These are phyloP conservation scores for Drosophila cardini DNA, from an alignment of 1,140 invertebrate genomes.

Conservation along the genomic window DNA sequence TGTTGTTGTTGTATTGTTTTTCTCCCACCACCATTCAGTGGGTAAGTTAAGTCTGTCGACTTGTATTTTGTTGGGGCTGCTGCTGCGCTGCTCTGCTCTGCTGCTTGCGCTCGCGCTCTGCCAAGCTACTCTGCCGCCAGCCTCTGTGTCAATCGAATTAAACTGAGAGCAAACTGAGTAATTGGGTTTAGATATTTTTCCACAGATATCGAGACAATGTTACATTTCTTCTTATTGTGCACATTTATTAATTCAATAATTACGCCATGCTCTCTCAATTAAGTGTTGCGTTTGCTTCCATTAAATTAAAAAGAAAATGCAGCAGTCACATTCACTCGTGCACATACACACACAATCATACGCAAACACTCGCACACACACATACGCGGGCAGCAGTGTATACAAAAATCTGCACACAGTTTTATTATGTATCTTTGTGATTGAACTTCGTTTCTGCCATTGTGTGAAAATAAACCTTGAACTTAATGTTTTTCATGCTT, in stretches of 20 bases:
- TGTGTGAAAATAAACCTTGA: conserved; percentile 54
- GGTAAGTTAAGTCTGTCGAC: conserved; percentile 63
- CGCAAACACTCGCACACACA: conserved; percentile 30
- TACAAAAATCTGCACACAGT: conserved; percentile 68
- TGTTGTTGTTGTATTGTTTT: conserved; percentile 39
- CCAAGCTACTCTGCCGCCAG: conserved; percentile 42
- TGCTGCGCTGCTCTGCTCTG: conserved; percentile 25
- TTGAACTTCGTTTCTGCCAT: conserved; percentile 51
- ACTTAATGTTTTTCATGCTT: conserved; percentile 50
- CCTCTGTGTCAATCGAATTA: conserved; percentile 67
- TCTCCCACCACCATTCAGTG: conserved; percentile 68
- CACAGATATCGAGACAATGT: conserved; percentile 64
- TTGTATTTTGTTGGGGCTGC: conserved; percentile 58
- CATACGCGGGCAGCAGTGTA: conserved; percentile 40
- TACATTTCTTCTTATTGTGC: conserved; percentile 54
- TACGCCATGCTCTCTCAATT: conserved; percentile 28
- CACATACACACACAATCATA: conserved; percentile 27
- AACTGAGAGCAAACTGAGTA: conserved; percentile 73
- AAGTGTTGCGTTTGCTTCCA: conserved; percentile 4
- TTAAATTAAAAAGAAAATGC: conserved; percentile 21
- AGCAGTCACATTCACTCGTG: conserved; percentile 25
- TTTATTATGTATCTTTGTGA: conserved; percentile 33
- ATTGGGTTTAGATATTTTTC: conserved; percentile 82
- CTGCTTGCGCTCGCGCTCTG: conserved; percentile 45
- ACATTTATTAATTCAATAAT: conserved; percentile 62